Evolutionary conservation across 2,797 vertebrate species (phyloP), one percentile per base, ranked within the genome.

Genomic region (Oreortyx pictus): DNA sequence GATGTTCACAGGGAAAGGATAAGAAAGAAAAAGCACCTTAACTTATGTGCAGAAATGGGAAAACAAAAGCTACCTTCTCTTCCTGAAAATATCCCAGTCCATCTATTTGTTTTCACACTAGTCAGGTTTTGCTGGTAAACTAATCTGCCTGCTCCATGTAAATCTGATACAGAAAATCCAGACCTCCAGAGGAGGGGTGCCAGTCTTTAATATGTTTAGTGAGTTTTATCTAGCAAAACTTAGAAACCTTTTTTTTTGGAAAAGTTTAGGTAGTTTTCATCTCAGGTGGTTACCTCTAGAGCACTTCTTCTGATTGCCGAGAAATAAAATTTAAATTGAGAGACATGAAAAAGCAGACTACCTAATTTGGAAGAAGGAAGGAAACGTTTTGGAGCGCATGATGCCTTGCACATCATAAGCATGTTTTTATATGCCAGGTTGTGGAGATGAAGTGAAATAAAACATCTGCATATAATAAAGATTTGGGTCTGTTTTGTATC

Each of bases 381-480:
- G 59, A 85, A 46, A 4, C 0, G 0, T 74, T 90, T 93, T 90
- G 44, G 84, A 90, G 39, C 59, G 24, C 39, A 19, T 22, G 71
- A 44, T 65, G 71, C 52, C 56, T 87, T 87, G 41, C 24, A 84
- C 18, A 61, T 72, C 72, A 33, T 77, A 78, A 84, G 33, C 47
- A 29, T 49, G 41, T 88, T 93, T 92, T 86, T 80, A 66, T 84
- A 31, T 44, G 86, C 61, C 46, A 65, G 44, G 25, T 54, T 76
- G 52, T 57, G 31, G 65, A 70, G 64, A 79, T 83, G 47, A 87
- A 81, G 29, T 77, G 43, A 89, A 89, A 89, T 66, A 49, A 92
- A 92, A 60, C 86, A 94, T 82, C 88, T 68, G 33, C 7, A 29
- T 86, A 19, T 56, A 90, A 76, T 88, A 82, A 94, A 59, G 37